Conservation (phyloP, 2,797 vertebrate genomes). For the Sebastes umbrosus region DNA sequence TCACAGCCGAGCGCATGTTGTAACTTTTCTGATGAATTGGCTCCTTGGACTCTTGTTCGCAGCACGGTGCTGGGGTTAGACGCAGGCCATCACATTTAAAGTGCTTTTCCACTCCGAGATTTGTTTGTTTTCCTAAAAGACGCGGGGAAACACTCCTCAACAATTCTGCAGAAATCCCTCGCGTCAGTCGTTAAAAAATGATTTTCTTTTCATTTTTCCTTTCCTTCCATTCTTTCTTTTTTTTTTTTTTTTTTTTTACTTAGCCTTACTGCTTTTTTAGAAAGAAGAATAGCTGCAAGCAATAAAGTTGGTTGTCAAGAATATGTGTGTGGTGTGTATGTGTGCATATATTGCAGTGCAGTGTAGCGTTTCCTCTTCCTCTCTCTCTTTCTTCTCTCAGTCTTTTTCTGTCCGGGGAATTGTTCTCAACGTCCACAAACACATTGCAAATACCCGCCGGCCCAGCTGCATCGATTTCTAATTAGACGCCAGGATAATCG, state of each 20-base stretch:
- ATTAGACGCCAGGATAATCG: conserved; percentile 90
- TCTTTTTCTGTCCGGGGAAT: conserved; percentile 80
- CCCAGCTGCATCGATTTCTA: conserved; percentile 89
- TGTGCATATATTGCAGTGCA: conserved; percentile 34
- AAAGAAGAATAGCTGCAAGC: conserved; percentile 82
- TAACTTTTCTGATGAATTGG: conserved; percentile 25
- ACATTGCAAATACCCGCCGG: conserved; percentile 89
- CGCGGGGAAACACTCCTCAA: conserved; percentile 68
- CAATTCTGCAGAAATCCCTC: conserved; percentile 69
- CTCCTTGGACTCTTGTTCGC: conserved; percentile 27
- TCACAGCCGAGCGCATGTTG: not conserved
- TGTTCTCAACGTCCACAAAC: conserved; percentile 90
- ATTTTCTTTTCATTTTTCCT: conserved; percentile 78
- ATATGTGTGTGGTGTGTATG: conserved; percentile 38
- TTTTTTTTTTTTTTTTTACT: conserved; percentile 23
- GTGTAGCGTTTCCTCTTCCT: conserved; percentile 72
- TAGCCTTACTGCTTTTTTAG: conserved; percentile 71
- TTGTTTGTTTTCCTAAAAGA: conserved; percentile 78
- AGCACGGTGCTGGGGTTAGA: conserved; percentile 33
- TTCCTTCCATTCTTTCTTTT: conserved; percentile 56
- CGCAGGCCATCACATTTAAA: conserved; percentile 65
- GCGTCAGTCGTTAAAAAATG: conserved; percentile 71
- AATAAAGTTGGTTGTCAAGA: conserved; percentile 65
- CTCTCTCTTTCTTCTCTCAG: conserved; percentile 73
- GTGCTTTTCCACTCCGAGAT: conserved; percentile 58